Percentiles rank a stretch among this genome's conserved stretches.
Evolutionary conservation across 2,888 invertebrate species (phyloP).

Genomic region (Carterocephalus palaemon): DNA sequence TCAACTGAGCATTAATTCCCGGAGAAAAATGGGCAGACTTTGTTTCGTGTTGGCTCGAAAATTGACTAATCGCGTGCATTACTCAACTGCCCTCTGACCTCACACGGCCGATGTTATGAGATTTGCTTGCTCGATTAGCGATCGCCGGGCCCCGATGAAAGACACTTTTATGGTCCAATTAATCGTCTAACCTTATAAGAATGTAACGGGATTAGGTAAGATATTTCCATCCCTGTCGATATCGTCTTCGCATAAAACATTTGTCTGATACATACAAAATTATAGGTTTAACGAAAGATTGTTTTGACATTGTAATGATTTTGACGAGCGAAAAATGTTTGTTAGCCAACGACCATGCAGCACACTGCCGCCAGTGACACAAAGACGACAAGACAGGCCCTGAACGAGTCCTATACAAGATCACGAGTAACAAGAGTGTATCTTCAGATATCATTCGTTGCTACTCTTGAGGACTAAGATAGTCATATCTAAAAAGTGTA

Average conservation of each 20-base stretch:
- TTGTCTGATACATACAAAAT: slow-evolving; percentile 5
- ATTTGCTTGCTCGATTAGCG: slow-evolving; percentile 34
- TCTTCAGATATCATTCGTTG: too few species aligned
- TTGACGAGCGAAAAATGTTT: too few species aligned
- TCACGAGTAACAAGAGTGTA: too few species aligned
- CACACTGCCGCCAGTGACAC: too few species aligned
- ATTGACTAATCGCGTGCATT: slow-evolving; percentile 39
- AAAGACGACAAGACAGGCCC: too few species aligned
- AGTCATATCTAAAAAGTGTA: too few species aligned
- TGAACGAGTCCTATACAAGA: too few species aligned
- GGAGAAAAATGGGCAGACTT: slow-evolving; percentile 28
- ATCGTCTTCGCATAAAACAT: slow-evolving; percentile 13
- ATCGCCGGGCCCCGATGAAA: slow-evolving; percentile 32
- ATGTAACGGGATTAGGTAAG: slow-evolving; percentile 6
- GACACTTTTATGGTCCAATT: slow-evolving; percentile 35
- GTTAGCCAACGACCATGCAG: too few species aligned
- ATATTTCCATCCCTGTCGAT: slow-evolving; percentile 3
- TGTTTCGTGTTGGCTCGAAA: slow-evolving; percentile 33
- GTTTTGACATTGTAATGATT: too few species aligned
- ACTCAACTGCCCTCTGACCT: slow-evolving; percentile 32
- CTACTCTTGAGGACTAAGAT: too few species aligned
- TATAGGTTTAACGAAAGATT: too few species aligned
- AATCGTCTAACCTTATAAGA: slow-evolving; percentile 15
- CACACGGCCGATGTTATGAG: slow-evolving; percentile 32
- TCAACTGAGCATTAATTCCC: slow-evolving; percentile 31